phyloP scores from a whole-genome alignment of 2,113 vertebrate species.

The Onychostruthus taczanowskii region DNA sequence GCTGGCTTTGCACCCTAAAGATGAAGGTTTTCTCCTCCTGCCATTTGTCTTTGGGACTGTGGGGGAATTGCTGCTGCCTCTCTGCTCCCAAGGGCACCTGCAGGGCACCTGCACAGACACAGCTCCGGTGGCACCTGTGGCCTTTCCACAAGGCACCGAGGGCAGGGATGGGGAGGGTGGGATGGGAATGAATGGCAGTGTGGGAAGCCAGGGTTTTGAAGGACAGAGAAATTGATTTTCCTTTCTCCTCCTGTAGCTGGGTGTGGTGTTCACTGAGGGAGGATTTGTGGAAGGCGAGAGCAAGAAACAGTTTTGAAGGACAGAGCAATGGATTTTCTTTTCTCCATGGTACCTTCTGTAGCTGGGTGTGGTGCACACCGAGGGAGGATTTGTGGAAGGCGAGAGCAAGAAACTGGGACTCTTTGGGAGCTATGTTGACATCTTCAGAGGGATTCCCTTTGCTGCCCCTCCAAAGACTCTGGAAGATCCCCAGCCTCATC shows the following conservation, averaged over 20 bases:
- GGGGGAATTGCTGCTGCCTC: background rate
- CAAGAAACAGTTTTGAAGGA: background rate
- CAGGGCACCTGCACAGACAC: background rate
- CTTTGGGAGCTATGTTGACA: constrained; percentile 74
- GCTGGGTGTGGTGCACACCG: constrained; percentile 87
- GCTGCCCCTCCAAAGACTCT: constrained; percentile 80
- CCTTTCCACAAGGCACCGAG: background rate
- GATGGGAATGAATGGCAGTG: background rate
- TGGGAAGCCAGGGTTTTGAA: background rate
- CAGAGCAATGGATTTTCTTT: background rate
- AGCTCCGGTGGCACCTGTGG: background rate
- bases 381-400: constrained; percentile 89
- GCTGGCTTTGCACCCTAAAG: background rate
- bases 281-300: too few relatives aligned
- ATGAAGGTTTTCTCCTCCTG: background rate
- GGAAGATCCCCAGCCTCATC: constrained; percentile 84
- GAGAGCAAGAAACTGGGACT: constrained; percentile 75
- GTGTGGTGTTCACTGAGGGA: too few relatives aligned
- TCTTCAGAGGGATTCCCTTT: constrained; percentile 92
- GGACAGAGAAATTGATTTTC: background rate
- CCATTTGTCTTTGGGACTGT: background rate
- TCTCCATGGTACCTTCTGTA: constrained; percentile 8
- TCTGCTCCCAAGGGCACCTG: background rate
- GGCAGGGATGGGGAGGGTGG: accelerated
- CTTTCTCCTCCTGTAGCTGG: too few relatives aligned